These are phyloP conservation scores for Alectura lathami DNA, from an alignment of 2,113 vertebrate species.

Conservation along the genomic window DNA sequence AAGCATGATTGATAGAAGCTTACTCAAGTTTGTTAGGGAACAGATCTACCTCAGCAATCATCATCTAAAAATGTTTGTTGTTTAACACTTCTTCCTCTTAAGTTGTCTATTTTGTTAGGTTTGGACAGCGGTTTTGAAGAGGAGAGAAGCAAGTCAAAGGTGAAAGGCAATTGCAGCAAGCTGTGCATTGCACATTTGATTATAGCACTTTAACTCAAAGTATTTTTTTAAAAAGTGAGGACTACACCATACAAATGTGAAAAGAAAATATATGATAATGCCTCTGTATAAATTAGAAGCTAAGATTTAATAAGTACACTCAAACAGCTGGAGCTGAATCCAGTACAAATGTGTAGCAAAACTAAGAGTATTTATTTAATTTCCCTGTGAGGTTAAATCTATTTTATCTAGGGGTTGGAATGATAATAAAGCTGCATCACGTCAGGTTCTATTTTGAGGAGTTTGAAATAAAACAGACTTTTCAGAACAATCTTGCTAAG, in stretches of 20 bases:
- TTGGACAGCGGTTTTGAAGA: background rate
- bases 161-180: conserved; percentile 36
- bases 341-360: conserved; percentile 61
- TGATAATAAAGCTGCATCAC: conserved; percentile 32
- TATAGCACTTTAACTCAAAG: conserved; percentile 31
- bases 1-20: background rate
- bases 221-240: background rate
- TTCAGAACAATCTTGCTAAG: conserved; percentile 11
- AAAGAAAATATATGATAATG: conserved; percentile 26
- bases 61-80: background rate
- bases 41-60: background rate
- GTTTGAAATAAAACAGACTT: conserved; percentile 35
- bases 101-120: background rate
- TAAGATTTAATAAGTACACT: conserved; percentile 60
- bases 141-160: conserved; percentile 4
- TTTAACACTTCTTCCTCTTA: background rate
- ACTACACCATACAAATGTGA: conserved; percentile 16
- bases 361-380: conserved; percentile 48
- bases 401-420: conserved; percentile 33
- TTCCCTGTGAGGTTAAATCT: conserved; percentile 5
- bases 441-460: conserved; percentile 16
- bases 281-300: conserved; percentile 63
- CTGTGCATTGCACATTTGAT: background rate
- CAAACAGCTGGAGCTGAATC: conserved; percentile 45
- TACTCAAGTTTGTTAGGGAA: background rate